These are phyloP conservation scores for Triops cancriformis DNA, from an alignment of 1,140 invertebrate genomes.

Conservation along the genomic window DNA sequence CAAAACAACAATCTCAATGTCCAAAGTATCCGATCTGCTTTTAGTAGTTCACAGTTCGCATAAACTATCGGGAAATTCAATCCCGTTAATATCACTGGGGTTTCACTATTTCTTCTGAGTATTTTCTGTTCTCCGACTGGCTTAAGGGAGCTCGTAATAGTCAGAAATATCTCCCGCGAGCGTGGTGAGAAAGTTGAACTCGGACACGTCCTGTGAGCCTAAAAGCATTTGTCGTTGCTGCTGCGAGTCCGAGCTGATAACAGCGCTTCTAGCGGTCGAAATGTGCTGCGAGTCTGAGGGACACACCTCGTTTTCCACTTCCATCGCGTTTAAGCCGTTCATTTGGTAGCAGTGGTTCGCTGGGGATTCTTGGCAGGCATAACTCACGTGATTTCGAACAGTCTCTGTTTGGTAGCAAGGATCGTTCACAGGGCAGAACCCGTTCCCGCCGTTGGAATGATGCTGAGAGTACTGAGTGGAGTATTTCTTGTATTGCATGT, in stretches of 20 bases:
- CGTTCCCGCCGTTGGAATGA: not conserved
- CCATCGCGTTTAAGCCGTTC: not conserved
- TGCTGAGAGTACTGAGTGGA: not conserved
- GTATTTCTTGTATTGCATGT: not conserved
- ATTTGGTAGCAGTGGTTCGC: not conserved
- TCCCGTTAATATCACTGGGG: not conserved
- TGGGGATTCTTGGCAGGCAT: not conserved
- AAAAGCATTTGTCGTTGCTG: slow-evolving; percentile 42
- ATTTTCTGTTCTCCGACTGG: not conserved
- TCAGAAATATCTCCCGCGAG: slow-evolving; percentile 84
- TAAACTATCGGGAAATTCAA: too few species aligned
- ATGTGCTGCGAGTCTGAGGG: not conserved
- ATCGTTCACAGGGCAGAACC: not conserved
- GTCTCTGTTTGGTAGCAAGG: not conserved
- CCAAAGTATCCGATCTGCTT: too few species aligned
- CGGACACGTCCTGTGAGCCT: slow-evolving; percentile 79
- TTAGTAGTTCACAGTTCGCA: too few species aligned
- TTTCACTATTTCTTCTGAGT: not conserved
- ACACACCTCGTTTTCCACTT: not conserved
- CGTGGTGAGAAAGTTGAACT: slow-evolving; percentile 84
- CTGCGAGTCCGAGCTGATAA: slow-evolving; percentile 33
- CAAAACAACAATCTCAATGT: too few species aligned
- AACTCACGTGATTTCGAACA: not conserved
- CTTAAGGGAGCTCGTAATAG: slow-evolving; percentile 72
- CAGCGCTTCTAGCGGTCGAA: not conserved